A percentile compares a stretch with the other conserved stretches of the same genome.
These are phyloP conservation scores for Hipposideros armiger DNA, from an alignment of 2,113 vertebrate species.

Conservation along the genomic window DNA sequence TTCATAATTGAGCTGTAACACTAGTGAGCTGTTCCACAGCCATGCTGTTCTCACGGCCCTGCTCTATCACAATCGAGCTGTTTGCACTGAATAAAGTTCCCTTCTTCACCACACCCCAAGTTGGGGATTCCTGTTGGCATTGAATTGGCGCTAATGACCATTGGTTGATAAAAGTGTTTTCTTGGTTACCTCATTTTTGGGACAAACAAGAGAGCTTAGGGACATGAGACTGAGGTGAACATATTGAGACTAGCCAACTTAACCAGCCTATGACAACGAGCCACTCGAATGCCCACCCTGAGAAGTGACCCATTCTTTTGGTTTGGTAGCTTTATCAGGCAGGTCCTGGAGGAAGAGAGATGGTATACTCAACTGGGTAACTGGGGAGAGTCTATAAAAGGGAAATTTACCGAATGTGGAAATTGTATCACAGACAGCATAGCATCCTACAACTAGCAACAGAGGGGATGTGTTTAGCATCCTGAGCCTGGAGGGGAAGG, in stretches of 20 bases:
- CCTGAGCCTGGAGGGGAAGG: not conserved
- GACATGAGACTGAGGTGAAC: not conserved
- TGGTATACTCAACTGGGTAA: not conserved
- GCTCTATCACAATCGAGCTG: too few relatives aligned
- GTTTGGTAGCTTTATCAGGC: not conserved
- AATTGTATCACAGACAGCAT: fast-evolving
- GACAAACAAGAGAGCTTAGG: not conserved
- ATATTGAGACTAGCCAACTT: not conserved
- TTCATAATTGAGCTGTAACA: too few relatives aligned
- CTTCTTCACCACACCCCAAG: too few relatives aligned
- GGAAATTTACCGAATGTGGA: not conserved
- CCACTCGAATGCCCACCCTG: not conserved
- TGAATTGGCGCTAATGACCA: too few relatives aligned
- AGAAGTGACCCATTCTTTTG: too few relatives aligned
- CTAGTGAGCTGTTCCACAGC: too few relatives aligned
- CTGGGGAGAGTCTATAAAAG: not conserved
- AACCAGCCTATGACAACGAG: not conserved
- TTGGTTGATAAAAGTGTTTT: not conserved
- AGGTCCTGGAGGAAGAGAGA: not conserved
- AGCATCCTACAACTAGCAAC: not conserved
- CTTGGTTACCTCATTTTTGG: not conserved
- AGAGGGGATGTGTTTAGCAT: not conserved
- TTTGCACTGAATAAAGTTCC: too few relatives aligned
- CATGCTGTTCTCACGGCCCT: too few relatives aligned
- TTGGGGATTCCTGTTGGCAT: too few relatives aligned